Percentiles rank a stretch among this genome's conserved stretches.
phyloP scores from a whole-genome alignment of 2,888 invertebrate genomes.

The Beris chalybata region DNA sequence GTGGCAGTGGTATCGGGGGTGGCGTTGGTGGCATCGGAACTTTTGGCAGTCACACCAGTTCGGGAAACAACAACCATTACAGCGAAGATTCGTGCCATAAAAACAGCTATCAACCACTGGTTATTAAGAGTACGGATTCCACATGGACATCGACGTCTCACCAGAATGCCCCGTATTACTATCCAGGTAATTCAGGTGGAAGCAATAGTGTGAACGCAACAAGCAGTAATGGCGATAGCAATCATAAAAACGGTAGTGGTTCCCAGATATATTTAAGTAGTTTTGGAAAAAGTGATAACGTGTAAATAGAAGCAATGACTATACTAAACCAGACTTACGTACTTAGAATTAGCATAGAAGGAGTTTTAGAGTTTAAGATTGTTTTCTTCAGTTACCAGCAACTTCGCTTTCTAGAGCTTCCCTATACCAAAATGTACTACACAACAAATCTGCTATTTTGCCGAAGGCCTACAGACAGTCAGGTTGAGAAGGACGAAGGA shows the following conservation, averaged over 20 bases:
- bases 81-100: conserved; percentile 43
- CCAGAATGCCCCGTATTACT: conserved; percentile 40
- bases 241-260: conserved; percentile 41
- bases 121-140: conserved; percentile 38
- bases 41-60: conserved; percentile 22
- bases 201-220: conserved; percentile 42
- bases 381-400: too few species aligned
- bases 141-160: conserved; percentile 28
- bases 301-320: conserved; percentile 44
- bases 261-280: conserved; percentile 56
- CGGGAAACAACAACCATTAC: conserved; percentile 39
- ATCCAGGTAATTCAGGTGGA: conserved; percentile 38
- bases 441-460: background rate
- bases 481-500: too few species aligned
- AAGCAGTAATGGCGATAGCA: conserved; percentile 42
- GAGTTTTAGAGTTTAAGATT: too few species aligned
- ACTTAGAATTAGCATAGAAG: too few species aligned
- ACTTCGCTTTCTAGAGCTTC: conserved; percentile 20
- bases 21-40: conserved; percentile 1
- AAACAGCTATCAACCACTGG: background rate
- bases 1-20: background rate
- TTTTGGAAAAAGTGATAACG: conserved; percentile 55
- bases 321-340: too few species aligned
- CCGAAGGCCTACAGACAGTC: too few species aligned
- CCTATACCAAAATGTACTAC: background rate